Conservation (phyloP, 2,888 invertebrate species). For the Hydraecia micacea region DNA sequence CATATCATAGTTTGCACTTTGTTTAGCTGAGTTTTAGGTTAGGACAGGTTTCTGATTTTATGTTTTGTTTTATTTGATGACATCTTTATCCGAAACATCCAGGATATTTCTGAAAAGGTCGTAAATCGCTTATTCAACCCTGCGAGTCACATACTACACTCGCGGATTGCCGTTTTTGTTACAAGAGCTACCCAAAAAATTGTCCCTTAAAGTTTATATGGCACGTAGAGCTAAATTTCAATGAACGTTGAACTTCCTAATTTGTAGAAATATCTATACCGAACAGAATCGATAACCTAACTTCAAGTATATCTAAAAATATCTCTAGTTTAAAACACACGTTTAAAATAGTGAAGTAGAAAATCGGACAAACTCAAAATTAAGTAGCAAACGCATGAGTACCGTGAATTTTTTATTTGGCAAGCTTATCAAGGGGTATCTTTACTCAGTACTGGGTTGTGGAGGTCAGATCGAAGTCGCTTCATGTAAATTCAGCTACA, state of each 20-base stretch:
- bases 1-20: not conserved
- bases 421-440: slow-evolving; percentile 13
- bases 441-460: not conserved
- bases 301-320: not conserved
- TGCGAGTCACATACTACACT: not conserved
- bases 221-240: not conserved
- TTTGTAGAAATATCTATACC: not conserved
- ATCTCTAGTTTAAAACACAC: not conserved
- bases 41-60: not conserved
- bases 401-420: not conserved
- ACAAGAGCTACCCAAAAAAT: not conserved
- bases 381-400: not conserved
- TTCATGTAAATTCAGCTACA: not conserved
- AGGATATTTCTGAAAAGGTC: not conserved
- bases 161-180: not conserved
- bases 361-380: not conserved
- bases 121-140: no score
- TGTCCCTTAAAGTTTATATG: not conserved
- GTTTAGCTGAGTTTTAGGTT: not conserved
- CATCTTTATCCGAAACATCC: no score
- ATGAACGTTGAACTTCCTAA: no score
- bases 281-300: not conserved
- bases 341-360: not conserved
- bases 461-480: not conserved
- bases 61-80: not conserved